Base-by-base conservation (phyloP, 2,113 vertebrate genomes). In the Lontra canadensis region DNA sequence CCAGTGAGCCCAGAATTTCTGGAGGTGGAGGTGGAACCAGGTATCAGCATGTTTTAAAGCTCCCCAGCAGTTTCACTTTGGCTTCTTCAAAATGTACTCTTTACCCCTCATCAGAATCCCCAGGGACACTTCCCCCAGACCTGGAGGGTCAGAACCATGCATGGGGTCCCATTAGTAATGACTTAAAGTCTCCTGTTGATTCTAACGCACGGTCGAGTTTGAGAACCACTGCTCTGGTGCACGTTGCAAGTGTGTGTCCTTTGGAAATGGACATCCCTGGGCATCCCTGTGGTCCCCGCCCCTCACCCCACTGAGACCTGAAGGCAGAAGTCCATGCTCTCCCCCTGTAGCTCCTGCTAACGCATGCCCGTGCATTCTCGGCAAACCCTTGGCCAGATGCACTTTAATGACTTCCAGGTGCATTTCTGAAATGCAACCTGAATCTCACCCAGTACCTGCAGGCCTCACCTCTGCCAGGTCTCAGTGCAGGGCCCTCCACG, bases 331-430 rank as follows among this genome's bases (percentile, higher is more conserved):
- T 57, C 71, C 26, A 36, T 36, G 1, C 34, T 42, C 71, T 52
- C 21, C 34, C 13, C 26, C n/a, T 1, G 82, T 23, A 29, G 44
- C 59, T 63, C 34, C 85, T 44, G 57, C 57, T 86, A 63, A 65
- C 2, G 36, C 59, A 78, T 10, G 23, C 52, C 42, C 7, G 1
- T 23, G 52, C 9, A 18, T 85, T 44, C 57, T 49, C 69, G 25
- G 3, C 12, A 59, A 36, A 36, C 42, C 78, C 82, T 36, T 74
- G 8, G 11, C 91, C 88, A 71, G 82, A 88, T 39, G 42, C 34
- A 63, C 42, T 15, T 15, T 86, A 76, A 85, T 93, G 25, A 17
- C 55, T 89, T 87, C 95, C 97, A 97, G 96, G 76, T 95, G 69
- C 49, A 8, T 81, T 80, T 96, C 71, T 55, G 71, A 87, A 79